Evolutionary conservation across 2,113 vertebrate species (phyloP).

Genomic region (Zapornia atra): DNA sequence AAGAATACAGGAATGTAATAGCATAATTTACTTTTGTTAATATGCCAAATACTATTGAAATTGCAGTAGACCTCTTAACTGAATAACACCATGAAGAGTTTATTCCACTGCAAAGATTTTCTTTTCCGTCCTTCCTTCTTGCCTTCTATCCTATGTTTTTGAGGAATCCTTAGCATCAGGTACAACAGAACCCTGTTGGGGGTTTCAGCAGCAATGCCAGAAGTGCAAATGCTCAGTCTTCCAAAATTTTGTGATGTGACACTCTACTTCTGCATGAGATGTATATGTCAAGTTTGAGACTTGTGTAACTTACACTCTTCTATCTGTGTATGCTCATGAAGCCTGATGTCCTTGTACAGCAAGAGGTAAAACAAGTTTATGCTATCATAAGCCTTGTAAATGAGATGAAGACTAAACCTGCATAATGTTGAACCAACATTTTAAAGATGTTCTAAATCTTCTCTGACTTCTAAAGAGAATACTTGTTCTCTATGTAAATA

Average conservation of each 20-base stretch:
- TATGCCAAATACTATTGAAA: neutral
- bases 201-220: neutral
- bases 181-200: neutral
- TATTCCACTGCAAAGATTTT: neutral
- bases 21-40: neutral
- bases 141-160: neutral
- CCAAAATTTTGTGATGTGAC: neutral
- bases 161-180: neutral
- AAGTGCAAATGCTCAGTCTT: neutral
- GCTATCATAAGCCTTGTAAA: neutral
- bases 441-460: neutral
- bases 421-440: neutral
- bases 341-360: neutral
- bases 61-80: neutral
- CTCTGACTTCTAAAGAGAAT: neutral
- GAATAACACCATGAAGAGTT: neutral
- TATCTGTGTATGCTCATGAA: neutral
- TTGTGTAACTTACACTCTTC: neutral
- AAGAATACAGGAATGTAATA: neutral
- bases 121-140: neutral
- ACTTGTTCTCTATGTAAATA: neutral
- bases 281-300: neutral
- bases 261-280: neutral
- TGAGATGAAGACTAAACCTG: neutral
- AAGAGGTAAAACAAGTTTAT: neutral